A percentile compares a stretch with the other conserved stretches of the same genome.
Conservation (phyloP, 1,140 invertebrate species). For the Philaenus spumarius region DNA sequence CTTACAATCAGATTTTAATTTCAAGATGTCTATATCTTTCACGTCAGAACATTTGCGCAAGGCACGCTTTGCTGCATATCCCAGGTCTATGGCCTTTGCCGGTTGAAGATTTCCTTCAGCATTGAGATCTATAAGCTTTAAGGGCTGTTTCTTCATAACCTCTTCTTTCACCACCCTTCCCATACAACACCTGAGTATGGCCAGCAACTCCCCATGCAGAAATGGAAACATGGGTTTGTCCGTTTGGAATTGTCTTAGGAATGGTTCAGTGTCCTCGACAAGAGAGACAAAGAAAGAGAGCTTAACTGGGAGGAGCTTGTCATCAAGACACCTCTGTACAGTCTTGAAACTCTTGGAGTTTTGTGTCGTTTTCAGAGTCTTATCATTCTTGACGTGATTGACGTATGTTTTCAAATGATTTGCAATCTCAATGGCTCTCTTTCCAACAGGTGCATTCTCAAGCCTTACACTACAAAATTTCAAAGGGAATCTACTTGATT, state of each 20-base stretch:
- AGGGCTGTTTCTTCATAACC: neutral
- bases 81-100: neutral
- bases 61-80: neutral
- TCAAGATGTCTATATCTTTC: neutral
- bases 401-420: conserved; percentile 10
- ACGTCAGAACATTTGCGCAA: neutral
- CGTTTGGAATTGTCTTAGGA: conserved; percentile 23
- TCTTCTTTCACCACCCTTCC: neutral
- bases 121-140: neutral
- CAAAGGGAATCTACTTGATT: conserved; percentile 13
- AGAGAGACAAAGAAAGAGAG: conserved; percentile 22
- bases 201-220: conserved; percentile 10
- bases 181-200: conserved; percentile 4
- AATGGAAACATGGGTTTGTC: conserved; percentile 23
- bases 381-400: neutral
- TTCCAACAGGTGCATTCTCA: conserved; percentile 17
- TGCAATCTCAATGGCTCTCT: conserved; percentile 16
- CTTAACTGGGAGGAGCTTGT: conserved; percentile 23
- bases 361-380: conserved; percentile 15
- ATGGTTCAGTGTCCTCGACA: conserved; percentile 23
- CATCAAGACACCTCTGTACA: conserved; percentile 15
- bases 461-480: conserved; percentile 16
- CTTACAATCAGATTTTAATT: neutral
- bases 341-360: conserved; percentile 21
- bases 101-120: neutral